phyloP scores from a whole-genome alignment of 2,797 vertebrate genomes.

The Lophura swinhoii region DNA sequence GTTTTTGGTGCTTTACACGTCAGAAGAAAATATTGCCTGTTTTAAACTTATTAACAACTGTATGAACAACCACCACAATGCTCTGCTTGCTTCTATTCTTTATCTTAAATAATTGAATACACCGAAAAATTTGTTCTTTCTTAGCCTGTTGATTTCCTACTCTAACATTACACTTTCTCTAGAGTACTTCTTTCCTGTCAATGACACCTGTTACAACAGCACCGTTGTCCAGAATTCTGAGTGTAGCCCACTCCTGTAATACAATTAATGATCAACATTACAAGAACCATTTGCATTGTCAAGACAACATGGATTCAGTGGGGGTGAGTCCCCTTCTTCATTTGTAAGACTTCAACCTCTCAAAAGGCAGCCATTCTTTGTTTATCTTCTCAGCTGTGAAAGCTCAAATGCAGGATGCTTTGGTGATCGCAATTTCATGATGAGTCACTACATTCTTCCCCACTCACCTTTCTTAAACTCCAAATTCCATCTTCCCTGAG shows the following conservation, averaged over 20 bases:
- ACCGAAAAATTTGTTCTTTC: neutral
- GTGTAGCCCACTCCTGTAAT: constrained; percentile 1
- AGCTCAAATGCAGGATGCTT: constrained; percentile 70
- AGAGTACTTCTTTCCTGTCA: neutral
- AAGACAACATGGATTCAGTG: constrained; percentile 21
- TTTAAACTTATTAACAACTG: neutral
- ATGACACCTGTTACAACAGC: neutral
- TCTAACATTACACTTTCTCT: neutral
- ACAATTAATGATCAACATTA: constrained; percentile 42
- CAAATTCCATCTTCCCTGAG: constrained; percentile 82
- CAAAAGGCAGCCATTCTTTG: constrained; percentile 17
- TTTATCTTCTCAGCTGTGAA: constrained; percentile 39
- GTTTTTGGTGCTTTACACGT: neutral
- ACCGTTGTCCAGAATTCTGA: neutral
- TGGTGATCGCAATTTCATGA: constrained; percentile 71
- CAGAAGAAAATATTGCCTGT: neutral
- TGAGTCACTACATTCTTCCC: constrained; percentile 59
- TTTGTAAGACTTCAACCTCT: constrained; percentile 14
- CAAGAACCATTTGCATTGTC: neutral
- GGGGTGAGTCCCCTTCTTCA: constrained; percentile 49
- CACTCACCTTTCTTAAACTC: constrained; percentile 63
- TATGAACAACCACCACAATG: neutral
- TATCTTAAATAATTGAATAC: neutral
- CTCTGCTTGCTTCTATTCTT: neutral
- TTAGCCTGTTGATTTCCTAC: neutral